Conservation (phyloP, 2,797 vertebrate genomes). For the Allobates femoralis region DNA sequence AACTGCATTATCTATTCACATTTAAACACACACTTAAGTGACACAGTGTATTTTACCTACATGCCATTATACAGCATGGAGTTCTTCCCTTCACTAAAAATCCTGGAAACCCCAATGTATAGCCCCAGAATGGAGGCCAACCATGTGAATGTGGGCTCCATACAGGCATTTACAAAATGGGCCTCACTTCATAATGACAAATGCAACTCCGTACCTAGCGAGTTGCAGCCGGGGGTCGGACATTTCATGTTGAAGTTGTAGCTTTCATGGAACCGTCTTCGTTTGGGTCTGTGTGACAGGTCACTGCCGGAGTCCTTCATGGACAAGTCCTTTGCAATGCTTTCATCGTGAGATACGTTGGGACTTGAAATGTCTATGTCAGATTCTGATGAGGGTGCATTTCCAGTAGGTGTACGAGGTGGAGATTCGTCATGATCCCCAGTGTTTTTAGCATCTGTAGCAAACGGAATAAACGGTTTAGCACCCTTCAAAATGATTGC, state of each 20-base stretch:
- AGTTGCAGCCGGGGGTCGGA: slow-evolving; percentile 98
- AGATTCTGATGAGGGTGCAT: slow-evolving; percentile 97
- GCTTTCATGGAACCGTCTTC: slow-evolving; percentile 96
- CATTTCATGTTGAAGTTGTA: slow-evolving; percentile 99
- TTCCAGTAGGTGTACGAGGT: slow-evolving; percentile 95
- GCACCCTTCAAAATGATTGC: background rate
- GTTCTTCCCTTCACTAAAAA: too few relatives aligned
- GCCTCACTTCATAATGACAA: background rate
- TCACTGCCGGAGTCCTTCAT: slow-evolving; percentile 95
- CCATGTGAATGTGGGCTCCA: too few relatives aligned
- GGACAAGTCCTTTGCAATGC: slow-evolving; percentile 90
- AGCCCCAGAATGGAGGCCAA: too few relatives aligned
- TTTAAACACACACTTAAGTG: too few relatives aligned
- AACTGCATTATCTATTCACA: too few relatives aligned
- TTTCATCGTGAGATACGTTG: slow-evolving; percentile 95
- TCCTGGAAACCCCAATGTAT: too few relatives aligned
- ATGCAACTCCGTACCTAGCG: slow-evolving; percentile 80
- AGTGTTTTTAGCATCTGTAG: slow-evolving; percentile 86
- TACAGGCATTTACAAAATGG: background rate
- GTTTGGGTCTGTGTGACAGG: slow-evolving; percentile 94
- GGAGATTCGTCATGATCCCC: slow-evolving; percentile 96
- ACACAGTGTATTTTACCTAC: too few relatives aligned
- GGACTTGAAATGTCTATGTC: slow-evolving; percentile 98
- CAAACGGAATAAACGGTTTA: slow-evolving; percentile 32
- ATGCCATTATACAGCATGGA: too few relatives aligned